phyloP scores from a whole-genome alignment of 92 coral and sea anemone genomes.

The Heteractis magnifica region DNA sequence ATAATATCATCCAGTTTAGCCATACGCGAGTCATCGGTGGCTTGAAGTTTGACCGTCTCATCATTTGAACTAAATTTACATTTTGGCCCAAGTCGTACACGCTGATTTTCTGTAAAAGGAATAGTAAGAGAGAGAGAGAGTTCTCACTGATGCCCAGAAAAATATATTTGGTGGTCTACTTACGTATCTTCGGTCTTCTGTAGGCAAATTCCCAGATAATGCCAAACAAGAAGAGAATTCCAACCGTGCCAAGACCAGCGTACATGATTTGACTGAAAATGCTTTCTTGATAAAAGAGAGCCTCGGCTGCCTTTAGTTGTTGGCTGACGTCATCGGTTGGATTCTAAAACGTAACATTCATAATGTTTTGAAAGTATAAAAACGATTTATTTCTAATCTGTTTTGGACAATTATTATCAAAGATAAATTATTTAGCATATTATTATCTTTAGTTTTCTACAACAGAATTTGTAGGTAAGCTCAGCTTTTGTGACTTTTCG shows the following conservation, averaged over 20 bases:
- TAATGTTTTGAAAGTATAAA: too few relatives aligned
- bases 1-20: constrained; percentile 70
- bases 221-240: constrained; percentile 50
- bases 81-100: constrained; percentile 59
- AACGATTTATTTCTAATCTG: too few relatives aligned
- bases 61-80: constrained; percentile 49
- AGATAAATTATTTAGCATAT: too few relatives aligned
- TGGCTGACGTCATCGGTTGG: constrained; percentile 90
- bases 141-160: too few relatives aligned
- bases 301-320: constrained; percentile 89
- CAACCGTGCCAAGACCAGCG: constrained; percentile 67
- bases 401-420: too few relatives aligned
- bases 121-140: background rate
- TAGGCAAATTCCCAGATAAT: constrained; percentile 64
- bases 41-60: constrained; percentile 71
- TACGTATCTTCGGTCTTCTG: constrained; percentile 61
- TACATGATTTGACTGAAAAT: constrained; percentile 58
- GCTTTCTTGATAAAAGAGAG: constrained; percentile 75
- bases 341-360: constrained; percentile 42
- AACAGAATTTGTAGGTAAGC: too few relatives aligned
- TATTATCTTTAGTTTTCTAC: too few relatives aligned
- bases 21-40: constrained; percentile 49
- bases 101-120: constrained; percentile 54
- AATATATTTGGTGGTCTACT: background rate
- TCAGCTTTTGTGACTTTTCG: background rate